Conservation (phyloP, 2,113 vertebrate species). For the Rhinopomastus cyanomelas region DNA sequence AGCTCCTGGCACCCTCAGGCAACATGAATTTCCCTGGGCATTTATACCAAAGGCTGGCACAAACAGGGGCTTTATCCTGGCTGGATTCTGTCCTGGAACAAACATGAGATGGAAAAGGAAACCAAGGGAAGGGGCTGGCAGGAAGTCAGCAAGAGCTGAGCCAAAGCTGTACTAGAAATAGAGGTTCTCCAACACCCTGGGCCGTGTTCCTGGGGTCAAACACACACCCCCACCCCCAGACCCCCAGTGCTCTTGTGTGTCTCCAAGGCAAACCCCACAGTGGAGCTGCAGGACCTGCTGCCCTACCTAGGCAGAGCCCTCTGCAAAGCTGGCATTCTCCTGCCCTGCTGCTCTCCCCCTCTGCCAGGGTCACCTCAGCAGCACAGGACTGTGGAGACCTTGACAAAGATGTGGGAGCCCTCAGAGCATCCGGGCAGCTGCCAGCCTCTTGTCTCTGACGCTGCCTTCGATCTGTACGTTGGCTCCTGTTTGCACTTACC, state of each 20-base stretch:
- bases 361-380: background rate
- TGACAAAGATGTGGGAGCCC: background rate
- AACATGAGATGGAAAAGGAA: background rate
- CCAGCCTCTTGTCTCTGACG: background rate
- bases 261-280: background rate
- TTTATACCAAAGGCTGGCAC: background rate
- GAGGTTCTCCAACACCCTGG: background rate
- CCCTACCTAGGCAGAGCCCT: rapidly evolving
- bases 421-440: background rate
- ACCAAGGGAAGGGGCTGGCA: background rate
- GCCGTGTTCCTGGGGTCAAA: rapidly evolving
- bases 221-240: background rate
- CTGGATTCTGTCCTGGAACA: background rate
- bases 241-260: rapidly evolving
- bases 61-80: background rate
- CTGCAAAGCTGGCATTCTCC: rapidly evolving
- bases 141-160: background rate
- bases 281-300: background rate
- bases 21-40: background rate
- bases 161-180: background rate
- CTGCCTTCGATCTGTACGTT: background rate
- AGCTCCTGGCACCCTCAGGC: background rate
- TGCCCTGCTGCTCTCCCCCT: rapidly evolving
- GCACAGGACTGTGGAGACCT: rapidly evolving
- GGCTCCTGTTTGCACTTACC: conserved; percentile 58